Conservation (phyloP, 1,140 invertebrate species). For the Whitmania pigra region DNA sequence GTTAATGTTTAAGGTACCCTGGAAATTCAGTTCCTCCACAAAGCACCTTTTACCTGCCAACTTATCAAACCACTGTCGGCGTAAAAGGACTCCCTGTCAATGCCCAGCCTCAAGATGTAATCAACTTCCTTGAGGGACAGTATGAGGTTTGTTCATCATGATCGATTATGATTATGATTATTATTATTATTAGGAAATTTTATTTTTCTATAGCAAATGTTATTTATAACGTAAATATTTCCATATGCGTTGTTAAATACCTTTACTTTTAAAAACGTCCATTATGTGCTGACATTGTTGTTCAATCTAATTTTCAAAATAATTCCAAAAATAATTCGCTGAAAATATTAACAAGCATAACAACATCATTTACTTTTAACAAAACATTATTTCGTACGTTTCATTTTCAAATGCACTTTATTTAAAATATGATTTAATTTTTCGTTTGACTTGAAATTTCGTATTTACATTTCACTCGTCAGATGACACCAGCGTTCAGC, state of each 20-base stretch:
- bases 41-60: slow-evolving; percentile 61
- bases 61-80: slow-evolving; percentile 43
- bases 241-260: no score
- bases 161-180: no score
- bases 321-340: no score
- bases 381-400: no score
- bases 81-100: slow-evolving; percentile 44
- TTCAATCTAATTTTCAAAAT: no score
- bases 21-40: slow-evolving; percentile 73
- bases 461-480: slow-evolving; percentile 18
- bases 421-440: slow-evolving; percentile 9
- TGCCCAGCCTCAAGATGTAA: slow-evolving; percentile 40
- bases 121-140: slow-evolving; percentile 44
- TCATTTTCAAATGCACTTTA: slow-evolving; percentile 1
- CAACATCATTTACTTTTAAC: no score
- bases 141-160: slow-evolving; percentile 45
- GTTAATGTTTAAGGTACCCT: slow-evolving; percentile 59
- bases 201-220: no score
- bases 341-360: no score
- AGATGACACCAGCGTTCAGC: slow-evolving; percentile 46
- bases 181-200: no score
- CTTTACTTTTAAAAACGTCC: no score
- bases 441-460: not conserved
- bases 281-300: no score
- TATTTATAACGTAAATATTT: no score